These are phyloP conservation scores for Tridacna crocea DNA, from an alignment of 2,888 invertebrate genomes.

Conservation along the genomic window DNA sequence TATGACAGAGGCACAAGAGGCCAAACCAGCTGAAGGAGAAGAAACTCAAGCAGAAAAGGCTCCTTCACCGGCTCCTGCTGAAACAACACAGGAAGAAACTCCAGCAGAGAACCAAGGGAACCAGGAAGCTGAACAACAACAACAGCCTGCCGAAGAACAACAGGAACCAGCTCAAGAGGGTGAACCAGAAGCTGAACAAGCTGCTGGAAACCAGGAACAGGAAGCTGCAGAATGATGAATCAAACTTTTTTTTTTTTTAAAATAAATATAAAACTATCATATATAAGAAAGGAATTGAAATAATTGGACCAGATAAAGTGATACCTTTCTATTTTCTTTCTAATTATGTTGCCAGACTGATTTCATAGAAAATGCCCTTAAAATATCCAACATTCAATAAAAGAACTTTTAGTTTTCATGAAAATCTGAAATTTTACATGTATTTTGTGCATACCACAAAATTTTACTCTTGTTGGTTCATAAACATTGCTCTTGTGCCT, in stretches of 20 bases:
- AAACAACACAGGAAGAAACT: conserved; percentile 51
- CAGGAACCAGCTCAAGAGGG: conserved; percentile 37
- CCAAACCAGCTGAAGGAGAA: conserved; percentile 31
- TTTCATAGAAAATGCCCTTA: no score
- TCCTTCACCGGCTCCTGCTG: conserved; percentile 58
- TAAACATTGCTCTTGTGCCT: no score
- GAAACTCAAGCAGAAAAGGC: conserved; percentile 40
- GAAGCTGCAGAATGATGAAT: conserved; percentile 32
- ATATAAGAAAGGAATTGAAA: neutral
- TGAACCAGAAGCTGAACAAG: conserved; percentile 30
- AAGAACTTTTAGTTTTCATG: no score
- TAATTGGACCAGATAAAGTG: no score
- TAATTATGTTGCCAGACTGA: no score
- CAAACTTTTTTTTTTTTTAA: neutral
- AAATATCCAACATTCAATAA: no score
- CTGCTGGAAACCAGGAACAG: conserved; percentile 39
- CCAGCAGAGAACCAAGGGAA: conserved; percentile 41
- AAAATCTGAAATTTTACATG: no score
- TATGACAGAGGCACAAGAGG: conserved; percentile 49
- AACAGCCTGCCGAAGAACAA: conserved; percentile 35
- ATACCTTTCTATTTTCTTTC: no score
- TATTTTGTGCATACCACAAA: no score
- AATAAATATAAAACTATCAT: neutral
- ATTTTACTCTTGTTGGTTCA: no score
- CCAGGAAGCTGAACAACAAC: conserved; percentile 44